Base-by-base conservation (phyloP, 2,113 vertebrate genomes). In the Pachypanchax playfairii region DNA sequence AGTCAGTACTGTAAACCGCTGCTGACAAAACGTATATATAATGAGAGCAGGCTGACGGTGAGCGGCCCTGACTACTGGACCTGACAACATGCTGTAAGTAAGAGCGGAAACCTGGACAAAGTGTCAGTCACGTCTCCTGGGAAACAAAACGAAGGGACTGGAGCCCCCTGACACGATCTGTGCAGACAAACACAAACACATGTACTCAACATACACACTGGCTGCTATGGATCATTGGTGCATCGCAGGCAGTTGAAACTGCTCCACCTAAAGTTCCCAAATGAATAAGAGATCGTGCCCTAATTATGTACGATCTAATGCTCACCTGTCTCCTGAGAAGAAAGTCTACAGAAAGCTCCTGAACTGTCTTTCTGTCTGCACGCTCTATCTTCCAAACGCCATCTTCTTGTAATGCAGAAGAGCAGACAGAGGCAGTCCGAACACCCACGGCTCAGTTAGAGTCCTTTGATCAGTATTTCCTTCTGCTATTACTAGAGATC, bases 381-480 rank as follows among this genome's bases (percentile, higher is more conserved):
- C 36, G 57, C 49, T 58, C 68, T 50, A 65, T 80, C 44, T 61
- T 73, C 78, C 31, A 17, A 72, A 62, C 49, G 36, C 60, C 50
- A 49, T 82, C 80, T 74, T 72, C 72, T 84, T 72, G 56, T 79
- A 82, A 85, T 80, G 86, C 83, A 76, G 71, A 58, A 70, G 47
- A 84, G 86, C 82, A 82, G 77, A 77, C 62, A 77, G 80, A 75
- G 82, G 73, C 75, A 75, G 80, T 65, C 71, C 67, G 49, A 79
- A 83, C 85, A 87, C 83, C 85, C 81, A 84, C 63, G 51, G 83
- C 79, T 80, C 86, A 85, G 77, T 86, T 86, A 85, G 72, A 84
- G 70, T 57, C 77, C 88, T 88, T 86, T 90, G 87, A 90, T 90
- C 87, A 88, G 69, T 79, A 81, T 77, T 86, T 87, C 80, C 59